These are phyloP conservation scores for Drosophila aldrichi DNA, from an alignment of 2,888 invertebrate genomes.

Conservation along the genomic window DNA sequence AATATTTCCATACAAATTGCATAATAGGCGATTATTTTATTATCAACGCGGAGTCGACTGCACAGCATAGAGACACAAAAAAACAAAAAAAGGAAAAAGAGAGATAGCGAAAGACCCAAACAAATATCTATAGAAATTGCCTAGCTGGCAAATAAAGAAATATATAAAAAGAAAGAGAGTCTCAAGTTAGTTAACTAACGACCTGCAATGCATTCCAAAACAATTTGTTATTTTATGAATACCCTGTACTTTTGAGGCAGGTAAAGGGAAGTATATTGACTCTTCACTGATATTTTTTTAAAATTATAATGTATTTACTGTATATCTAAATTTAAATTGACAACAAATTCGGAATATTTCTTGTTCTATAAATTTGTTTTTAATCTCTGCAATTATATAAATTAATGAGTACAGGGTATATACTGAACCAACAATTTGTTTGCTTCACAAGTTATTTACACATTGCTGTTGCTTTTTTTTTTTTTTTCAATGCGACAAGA, in stretches of 20 bases:
- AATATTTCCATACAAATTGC: conserved; percentile 56
- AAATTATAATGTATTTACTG: neutral
- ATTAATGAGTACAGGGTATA: conserved; percentile 4
- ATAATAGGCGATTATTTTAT: conserved; percentile 53
- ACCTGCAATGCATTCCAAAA: conserved; percentile 60
- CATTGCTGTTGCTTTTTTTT: conserved; percentile 24
- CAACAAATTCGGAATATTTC: no score
- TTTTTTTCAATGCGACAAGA: conserved; percentile 46
- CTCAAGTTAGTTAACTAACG: conserved; percentile 29
- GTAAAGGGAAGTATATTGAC: no score
- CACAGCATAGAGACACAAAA: neutral
- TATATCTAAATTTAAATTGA: accelerated
- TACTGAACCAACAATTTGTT: neutral
- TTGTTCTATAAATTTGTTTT: neutral
- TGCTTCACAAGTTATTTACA: conserved; percentile 19
- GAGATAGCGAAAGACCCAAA: conserved; percentile 25
- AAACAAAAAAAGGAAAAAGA: conserved; percentile 2
- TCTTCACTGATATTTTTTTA: neutral
- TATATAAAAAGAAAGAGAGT: conserved; percentile 24
- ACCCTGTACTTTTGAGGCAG: neutral
- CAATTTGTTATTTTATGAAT: conserved; percentile 38
- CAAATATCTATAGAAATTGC: conserved; percentile 7
- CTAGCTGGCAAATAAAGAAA: conserved; percentile 7
- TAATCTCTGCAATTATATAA: no score
- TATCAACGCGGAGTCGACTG: conserved; percentile 32